Evolutionary conservation across 2,888 invertebrate species (phyloP), one percentile per base, ranked within the genome.

Genomic region (Hyalella azteca): DNA sequence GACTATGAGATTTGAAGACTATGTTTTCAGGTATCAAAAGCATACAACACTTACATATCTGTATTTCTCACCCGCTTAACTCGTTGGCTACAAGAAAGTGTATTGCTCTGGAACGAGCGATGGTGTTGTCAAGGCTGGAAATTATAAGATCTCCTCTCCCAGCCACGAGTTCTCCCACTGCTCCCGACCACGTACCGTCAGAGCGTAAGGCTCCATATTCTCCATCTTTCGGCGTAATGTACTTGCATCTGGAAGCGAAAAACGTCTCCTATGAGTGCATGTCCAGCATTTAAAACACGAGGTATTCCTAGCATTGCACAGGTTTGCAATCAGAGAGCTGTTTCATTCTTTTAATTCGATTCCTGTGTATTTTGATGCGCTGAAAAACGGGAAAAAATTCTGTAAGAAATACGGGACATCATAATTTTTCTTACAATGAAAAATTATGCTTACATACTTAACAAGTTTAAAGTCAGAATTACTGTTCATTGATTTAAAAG

Each of bases 81-180:
- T 66, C 66, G 36, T 32, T 66, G 7, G 66, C 36, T 36, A 66
- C 0, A 29, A 66, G 66, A 36, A 39, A 66, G 11, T 66, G 66
- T 2, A 66, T 15, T 36, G 29, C 66, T 36, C 19, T 22, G 36
- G 66, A 66, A n/a, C 66, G 66, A 11, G 32, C 26, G 1, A 66
- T 0, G 19, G 66, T 66, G 66, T 66, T 66, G 66, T 66, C 66
- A 1, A 66, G 66, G 36, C 13, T 1, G 26, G 26, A 3, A 7
- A 82, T 54, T n/a, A 75, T 78, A 1, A 81, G n/a, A 41, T 82
- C 82, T 2, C 73, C 82, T 0, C 49, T 66, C 4, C 73, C 79
- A 4, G 48, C 39, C 32, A 79, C 66, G 13, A 81, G 19, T 32
- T 80, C 79, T 11, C 78, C 77, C 7, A 82, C 73, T 40, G 77